Evolutionary conservation across 2,888 invertebrate genomes (phyloP).

Genomic region (Drosophila meridionalis): DNA sequence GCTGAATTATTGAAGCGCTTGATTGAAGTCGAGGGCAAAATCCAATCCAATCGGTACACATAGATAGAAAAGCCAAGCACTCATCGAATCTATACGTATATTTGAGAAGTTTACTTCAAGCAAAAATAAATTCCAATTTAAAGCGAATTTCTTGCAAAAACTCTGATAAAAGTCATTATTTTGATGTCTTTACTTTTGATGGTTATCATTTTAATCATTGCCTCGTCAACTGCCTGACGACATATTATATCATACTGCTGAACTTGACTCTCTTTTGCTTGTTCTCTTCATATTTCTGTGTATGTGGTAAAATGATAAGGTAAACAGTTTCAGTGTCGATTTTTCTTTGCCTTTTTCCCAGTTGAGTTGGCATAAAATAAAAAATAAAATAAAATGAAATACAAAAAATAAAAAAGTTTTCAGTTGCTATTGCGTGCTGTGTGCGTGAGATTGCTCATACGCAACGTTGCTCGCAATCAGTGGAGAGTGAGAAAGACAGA

Average conservation of each 20-base stretch:
- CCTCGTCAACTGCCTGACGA: not conserved
- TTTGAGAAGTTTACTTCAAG: not conserved
- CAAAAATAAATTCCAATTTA: conserved; percentile 13
- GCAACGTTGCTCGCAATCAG: conserved; percentile 40
- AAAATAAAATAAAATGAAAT: conserved; percentile 22
- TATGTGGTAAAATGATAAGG: conserved; percentile 36
- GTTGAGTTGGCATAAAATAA: conserved; percentile 42
- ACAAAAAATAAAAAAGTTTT: conserved; percentile 29
- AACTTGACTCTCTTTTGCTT: conserved; percentile 3
- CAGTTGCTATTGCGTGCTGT: conserved; percentile 21
- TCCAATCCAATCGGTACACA: conserved; percentile 66
- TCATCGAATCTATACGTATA: not conserved
- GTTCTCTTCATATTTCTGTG: not conserved
- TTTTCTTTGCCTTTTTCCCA: conserved; percentile 41
- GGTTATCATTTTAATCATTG: conserved; percentile 7
- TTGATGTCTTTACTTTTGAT: conserved; percentile 12
- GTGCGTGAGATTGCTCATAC: conserved; percentile 67
- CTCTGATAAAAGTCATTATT: not conserved
- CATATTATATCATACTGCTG: not conserved
- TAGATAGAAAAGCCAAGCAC: conserved; percentile 1
- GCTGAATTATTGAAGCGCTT: conserved; percentile 73
- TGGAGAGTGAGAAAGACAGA: conserved; percentile 6
- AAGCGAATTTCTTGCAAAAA: not conserved
- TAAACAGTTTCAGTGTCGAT: conserved; percentile 62
- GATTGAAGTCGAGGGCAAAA: conserved; percentile 67